Evolutionary conservation across 2,888 invertebrate genomes (phyloP).

Genomic region (Dryobota labecula): DNA sequence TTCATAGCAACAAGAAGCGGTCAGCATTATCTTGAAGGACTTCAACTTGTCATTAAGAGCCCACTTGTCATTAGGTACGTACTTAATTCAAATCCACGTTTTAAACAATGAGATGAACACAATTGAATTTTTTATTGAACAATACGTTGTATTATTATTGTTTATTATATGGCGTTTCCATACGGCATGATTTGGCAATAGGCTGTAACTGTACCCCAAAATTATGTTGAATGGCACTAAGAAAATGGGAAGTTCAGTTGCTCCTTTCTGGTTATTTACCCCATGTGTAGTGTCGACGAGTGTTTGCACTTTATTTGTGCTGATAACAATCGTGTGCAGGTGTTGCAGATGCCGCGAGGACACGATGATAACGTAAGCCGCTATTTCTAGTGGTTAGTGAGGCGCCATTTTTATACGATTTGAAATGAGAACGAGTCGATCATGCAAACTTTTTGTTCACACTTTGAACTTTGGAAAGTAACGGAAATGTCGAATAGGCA

Average conservation of each 20-base stretch:
- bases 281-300: constrained; percentile 19
- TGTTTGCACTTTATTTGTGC: constrained; percentile 49
- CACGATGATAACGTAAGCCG: constrained; percentile 69
- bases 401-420: constrained; percentile 51
- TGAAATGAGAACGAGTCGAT: constrained; percentile 47
- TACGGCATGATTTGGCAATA: constrained; percentile 28
- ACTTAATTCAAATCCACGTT: constrained; percentile 33
- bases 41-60: constrained; percentile 35
- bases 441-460: constrained; percentile 24
- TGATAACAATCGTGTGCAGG: constrained; percentile 63
- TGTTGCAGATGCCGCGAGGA: constrained; percentile 63
- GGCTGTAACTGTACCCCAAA: constrained; percentile 2
- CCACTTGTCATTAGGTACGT: constrained; percentile 24
- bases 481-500: constrained; percentile 15
- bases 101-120: constrained; percentile 45
- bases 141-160: constrained; percentile 38
- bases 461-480: constrained; percentile 30
- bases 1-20: constrained; percentile 12
- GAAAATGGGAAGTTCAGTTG: background rate
- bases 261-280: constrained; percentile 20
- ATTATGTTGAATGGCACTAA: background rate
- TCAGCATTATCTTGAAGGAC: constrained; percentile 45
- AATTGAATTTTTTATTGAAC: constrained; percentile 40
- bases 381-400: constrained; percentile 64
- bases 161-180: constrained; percentile 39